Percentiles rank a stretch among this genome's conserved stretches.
phyloP scores from a whole-genome alignment of 2,113 vertebrate species.

The Gallinago media region DNA sequence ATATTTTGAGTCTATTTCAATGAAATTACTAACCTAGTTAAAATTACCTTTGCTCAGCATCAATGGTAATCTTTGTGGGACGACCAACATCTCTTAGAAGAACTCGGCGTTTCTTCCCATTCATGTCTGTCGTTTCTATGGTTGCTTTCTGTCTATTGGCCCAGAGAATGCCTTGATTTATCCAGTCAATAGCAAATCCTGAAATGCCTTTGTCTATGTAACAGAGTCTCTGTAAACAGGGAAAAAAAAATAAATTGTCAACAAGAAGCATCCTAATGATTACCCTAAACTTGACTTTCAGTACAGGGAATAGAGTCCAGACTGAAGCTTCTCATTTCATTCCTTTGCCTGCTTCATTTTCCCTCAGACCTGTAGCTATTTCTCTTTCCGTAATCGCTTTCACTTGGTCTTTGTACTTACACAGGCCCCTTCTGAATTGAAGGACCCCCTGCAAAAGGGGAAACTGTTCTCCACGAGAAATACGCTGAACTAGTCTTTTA shows the following conservation, averaged over 20 bases:
- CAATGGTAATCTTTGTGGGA: conserved; percentile 81
- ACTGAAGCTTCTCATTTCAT: background rate
- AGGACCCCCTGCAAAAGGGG: background rate
- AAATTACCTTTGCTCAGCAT: conserved; percentile 88
- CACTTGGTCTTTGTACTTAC: background rate
- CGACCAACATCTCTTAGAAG: conserved; percentile 79
- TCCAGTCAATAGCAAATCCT: conserved; percentile 91
- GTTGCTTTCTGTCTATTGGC: conserved; percentile 83
- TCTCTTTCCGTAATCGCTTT: background rate
- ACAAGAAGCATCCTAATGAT: background rate
- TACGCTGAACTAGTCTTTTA: background rate
- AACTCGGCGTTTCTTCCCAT: conserved; percentile 81
- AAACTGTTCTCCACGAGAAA: background rate
- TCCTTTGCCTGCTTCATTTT: background rate
- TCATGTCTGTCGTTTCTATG: conserved; percentile 83
- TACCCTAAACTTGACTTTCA: background rate
- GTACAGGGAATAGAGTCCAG: background rate
- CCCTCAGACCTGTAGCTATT: background rate
- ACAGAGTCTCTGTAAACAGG: conserved; percentile 82
- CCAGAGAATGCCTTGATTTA: conserved; percentile 86
- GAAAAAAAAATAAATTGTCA: background rate
- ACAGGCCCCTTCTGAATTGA: background rate
- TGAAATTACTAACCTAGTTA: background rate
- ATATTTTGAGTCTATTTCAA: background rate
- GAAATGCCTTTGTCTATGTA: conserved; percentile 84